Evolutionary conservation across 2,113 vertebrate species (phyloP).

Genomic region (Pteropus alecto): DNA sequence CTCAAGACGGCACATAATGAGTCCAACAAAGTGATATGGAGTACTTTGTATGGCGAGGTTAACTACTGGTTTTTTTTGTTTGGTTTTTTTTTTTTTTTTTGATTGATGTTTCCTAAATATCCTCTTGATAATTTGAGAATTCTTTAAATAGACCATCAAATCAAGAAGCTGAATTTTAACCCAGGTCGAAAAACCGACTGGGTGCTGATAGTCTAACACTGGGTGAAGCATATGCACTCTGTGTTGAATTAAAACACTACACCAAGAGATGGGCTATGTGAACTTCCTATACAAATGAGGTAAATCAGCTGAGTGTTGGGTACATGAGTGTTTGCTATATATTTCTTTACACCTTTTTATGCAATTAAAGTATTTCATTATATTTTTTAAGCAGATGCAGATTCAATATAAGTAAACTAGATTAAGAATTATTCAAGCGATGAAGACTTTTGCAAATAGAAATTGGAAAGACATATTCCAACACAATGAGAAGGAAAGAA

Average conservation of each 20-base stretch:
- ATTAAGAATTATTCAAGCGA: neutral
- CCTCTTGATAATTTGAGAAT: neutral
- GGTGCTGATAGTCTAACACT: neutral
- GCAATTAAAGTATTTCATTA: neutral
- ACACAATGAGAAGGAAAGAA: neutral
- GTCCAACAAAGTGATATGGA: neutral
- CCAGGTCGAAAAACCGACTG: neutral
- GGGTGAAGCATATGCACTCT: neutral
- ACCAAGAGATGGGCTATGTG: neutral
- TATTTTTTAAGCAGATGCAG: constrained; percentile 16
- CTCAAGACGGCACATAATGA: neutral
- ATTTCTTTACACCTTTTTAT: neutral
- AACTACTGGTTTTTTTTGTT: neutral
- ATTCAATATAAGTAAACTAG: neutral
- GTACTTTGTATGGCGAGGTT: neutral
- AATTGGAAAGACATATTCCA: neutral
- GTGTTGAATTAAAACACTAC: neutral
- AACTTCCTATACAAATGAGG: neutral
- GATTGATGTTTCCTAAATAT: neutral
- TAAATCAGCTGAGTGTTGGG: neutral
- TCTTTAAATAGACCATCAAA: neutral
- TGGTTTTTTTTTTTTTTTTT: neutral
- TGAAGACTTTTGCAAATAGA: neutral
- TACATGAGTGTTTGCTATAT: neutral
- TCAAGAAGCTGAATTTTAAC: neutral